These are phyloP conservation scores for Lutjanus argentimaculatus DNA, from an alignment of 2,797 vertebrate genomes.

Conservation along the genomic window DNA sequence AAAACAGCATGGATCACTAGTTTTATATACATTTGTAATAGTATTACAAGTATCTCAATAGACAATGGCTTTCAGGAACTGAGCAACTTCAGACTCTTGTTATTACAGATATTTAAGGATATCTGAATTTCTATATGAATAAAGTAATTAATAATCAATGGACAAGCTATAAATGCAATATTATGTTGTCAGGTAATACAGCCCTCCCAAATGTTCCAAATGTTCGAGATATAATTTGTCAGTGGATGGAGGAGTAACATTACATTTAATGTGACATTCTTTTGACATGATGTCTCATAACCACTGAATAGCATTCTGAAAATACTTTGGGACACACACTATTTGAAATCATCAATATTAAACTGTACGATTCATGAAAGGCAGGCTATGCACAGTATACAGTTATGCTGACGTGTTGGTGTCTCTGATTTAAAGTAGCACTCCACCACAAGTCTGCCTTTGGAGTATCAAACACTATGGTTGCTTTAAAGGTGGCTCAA, in stretches of 20 bases:
- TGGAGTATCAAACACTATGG: constrained; percentile 1
- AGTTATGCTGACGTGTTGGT: constrained; percentile 25
- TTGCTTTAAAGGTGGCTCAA: constrained; percentile 13
- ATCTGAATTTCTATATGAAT: not conserved
- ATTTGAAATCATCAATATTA: constrained; percentile 7
- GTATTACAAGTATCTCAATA: constrained; percentile 21
- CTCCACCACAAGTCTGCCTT: not conserved
- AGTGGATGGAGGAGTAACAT: not conserved
- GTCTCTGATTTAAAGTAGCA: constrained; percentile 25
- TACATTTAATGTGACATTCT: constrained; percentile 26
- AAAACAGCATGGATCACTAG: constrained; percentile 9
- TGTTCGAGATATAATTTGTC: constrained; percentile 10
- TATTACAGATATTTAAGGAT: constrained; percentile 1
- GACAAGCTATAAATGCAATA: constrained; percentile 1
- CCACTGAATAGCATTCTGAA: constrained; percentile 1
- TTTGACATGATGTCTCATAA: constrained; percentile 8
- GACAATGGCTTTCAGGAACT: constrained; percentile 45
- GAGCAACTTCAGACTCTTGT: constrained; percentile 18
- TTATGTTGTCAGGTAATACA: constrained; percentile 3
- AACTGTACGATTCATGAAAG: constrained; percentile 35
- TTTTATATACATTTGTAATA: constrained; percentile 36
- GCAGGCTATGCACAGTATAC: constrained; percentile 22
- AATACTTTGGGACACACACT: constrained; percentile 3
- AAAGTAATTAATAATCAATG: constrained; percentile 5
- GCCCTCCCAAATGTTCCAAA: not conserved